Base-by-base conservation (phyloP, 2,888 invertebrate genomes). In the Cosmia pyralina region DNA sequence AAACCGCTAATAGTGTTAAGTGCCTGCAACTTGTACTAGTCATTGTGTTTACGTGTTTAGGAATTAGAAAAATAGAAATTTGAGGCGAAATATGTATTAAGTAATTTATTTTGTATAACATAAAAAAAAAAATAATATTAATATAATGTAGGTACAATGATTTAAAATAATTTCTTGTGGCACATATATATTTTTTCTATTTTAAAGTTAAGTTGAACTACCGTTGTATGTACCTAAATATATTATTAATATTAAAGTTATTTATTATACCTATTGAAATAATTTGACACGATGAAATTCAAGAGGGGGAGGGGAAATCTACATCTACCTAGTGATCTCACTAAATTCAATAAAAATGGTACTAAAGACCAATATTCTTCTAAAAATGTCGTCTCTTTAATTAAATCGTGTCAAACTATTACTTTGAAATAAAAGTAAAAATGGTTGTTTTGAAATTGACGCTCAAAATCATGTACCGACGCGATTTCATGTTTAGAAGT, bases 401-500 rank as follows among this genome's bases (percentile, higher is more conserved):
- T 68, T 48, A 60, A 59, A 46, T 80, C 50, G 58, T 76, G 77
- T 84, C 69, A 80, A 72, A 72, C 60, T 57, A 58, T 72, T 57
- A 58, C 3, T 65, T 28, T 60, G 50, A 53, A 44, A 64, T 44
- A 57, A 55, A 48, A 41, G n/a, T n/a, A n/a, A 57, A 75, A 83
- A 88, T 84, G 91, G 90, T 93, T 92, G 91, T 93, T 89, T 89
- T 85, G 82, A 78, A 89, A 90, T 86, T 80, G 84, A 88, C 88
- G 93, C 93, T 94, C 94, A 94, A 94, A 91, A 87, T 91, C 82
- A 84, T 86, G 87, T 90, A 89, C 28, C 28, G 1, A 28, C 80
- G 88, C 90, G 89, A 90, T 90, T 92, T 90, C 88, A 91, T 92
- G 89, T 93, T 90, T 95, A 94, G 94, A 95, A 94, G 94, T 95